Conservation (phyloP, 2,888 invertebrate species). For the Rotaria macrura region DNA sequence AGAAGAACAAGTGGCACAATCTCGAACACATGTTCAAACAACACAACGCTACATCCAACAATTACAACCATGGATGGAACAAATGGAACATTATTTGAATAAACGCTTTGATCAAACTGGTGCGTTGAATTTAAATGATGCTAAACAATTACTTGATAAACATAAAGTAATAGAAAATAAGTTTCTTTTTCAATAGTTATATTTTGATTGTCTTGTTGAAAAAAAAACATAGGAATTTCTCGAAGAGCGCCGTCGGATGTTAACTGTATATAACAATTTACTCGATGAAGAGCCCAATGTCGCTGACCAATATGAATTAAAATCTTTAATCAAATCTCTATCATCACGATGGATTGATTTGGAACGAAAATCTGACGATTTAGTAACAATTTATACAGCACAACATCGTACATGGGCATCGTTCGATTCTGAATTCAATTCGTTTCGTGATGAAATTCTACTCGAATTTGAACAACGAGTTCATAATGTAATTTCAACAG, state of each 20-base stretch:
- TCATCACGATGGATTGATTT: not conserved
- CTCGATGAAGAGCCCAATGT: not conserved
- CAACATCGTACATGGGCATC: not conserved
- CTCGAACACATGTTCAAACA: not conserved
- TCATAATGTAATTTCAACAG: not conserved
- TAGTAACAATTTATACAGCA: not conserved
- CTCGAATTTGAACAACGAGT: not conserved
- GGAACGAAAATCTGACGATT: not conserved
- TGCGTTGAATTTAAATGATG: not conserved
- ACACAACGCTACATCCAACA: not conserved
- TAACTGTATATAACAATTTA: not conserved
- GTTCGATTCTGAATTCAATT: not conserved
- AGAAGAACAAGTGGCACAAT: not conserved
- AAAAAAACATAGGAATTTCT: not conserved
- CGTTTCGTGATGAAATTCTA: not conserved
- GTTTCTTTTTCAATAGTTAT: not conserved
- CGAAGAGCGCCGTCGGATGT: not conserved
- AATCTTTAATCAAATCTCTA: not conserved
- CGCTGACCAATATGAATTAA: not conserved
- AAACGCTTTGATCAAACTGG: not conserved
- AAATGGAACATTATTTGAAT: not conserved
- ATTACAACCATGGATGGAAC: constrained; percentile 21
- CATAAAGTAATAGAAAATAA: not conserved
- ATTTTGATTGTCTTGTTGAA: too few relatives aligned
- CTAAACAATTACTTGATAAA: not conserved